A percentile compares a stretch with the other conserved stretches of the same genome.
phyloP scores from a whole-genome alignment of 2,888 invertebrate genomes.

The Leptopilina syphax region DNA sequence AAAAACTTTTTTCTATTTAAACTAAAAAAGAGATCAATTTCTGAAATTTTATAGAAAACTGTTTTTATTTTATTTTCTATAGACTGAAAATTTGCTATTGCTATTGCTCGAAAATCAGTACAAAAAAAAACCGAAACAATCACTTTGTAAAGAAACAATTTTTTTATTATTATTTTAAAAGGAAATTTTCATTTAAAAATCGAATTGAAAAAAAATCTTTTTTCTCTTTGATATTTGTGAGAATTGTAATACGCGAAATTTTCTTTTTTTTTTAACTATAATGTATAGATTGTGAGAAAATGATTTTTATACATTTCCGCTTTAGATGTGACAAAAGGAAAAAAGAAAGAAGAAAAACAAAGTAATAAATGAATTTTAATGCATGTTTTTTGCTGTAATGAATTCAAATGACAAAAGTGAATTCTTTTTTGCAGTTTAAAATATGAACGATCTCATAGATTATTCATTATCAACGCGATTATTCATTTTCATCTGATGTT shows the following conservation, averaged over 20 bases:
- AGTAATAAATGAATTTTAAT: constrained; percentile 4
- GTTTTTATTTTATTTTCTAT: constrained; percentile 4
- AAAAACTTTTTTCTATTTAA: too few relatives aligned
- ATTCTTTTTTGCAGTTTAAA: constrained; percentile 26
- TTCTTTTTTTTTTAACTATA: too few relatives aligned
- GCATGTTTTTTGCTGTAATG: constrained; percentile 11
- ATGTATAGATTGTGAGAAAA: neutral
- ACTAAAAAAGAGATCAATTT: too few relatives aligned
- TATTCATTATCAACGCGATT: constrained; percentile 8
- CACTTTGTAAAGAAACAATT: neutral
- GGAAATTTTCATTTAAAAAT: neutral
- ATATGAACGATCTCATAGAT: constrained; percentile 34
- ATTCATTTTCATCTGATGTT: constrained; percentile 24
- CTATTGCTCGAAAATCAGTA: constrained; percentile 5
- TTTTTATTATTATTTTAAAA: neutral
- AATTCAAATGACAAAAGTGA: neutral
- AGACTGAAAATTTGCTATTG: neutral
- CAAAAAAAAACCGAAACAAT: constrained; percentile 15
- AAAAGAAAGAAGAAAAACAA: neutral
- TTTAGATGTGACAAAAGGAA: constrained; percentile 28
- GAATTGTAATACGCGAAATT: constrained; percentile 13
- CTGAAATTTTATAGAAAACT: too few relatives aligned
- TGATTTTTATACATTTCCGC: constrained; percentile 29
- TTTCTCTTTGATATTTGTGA: neutral
- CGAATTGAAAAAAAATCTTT: neutral